Percentiles rank a stretch among this genome's conserved stretches.
Conservation (phyloP, 2,113 vertebrate genomes). For the Forbesichthys papilliferus region DNA sequence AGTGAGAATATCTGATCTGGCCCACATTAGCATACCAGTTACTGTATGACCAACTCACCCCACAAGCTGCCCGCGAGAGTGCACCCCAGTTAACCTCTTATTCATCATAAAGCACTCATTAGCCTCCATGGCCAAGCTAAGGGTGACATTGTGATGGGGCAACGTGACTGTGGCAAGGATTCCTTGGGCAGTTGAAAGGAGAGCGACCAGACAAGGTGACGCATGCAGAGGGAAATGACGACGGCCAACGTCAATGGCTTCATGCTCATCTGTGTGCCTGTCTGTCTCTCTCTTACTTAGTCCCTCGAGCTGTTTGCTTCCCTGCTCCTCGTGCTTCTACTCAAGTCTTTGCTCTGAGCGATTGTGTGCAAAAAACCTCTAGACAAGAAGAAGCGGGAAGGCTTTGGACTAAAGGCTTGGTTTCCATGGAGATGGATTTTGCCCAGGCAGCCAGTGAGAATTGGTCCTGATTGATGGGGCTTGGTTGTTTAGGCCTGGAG, state of each 20-base stretch:
- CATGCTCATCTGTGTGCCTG: background rate
- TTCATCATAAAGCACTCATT: conserved; percentile 51
- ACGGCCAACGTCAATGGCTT: background rate
- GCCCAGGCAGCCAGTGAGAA: conserved; percentile 60
- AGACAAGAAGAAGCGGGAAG: conserved; percentile 60
- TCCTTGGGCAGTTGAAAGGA: background rate
- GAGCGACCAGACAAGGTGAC: too few relatives aligned
- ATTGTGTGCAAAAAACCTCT: conserved; percentile 50
- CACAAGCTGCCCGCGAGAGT: conserved; percentile 5
- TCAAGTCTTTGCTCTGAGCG: conserved; percentile 32
- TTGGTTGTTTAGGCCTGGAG: conserved; percentile 38
- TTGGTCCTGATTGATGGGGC: conserved; percentile 66
- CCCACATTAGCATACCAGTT: conserved; percentile 2
- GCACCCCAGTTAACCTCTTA: conserved; percentile 52
- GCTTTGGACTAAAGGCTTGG: conserved; percentile 54
- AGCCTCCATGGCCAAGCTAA: conserved; percentile 14
- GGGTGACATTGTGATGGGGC: conserved; percentile 1
- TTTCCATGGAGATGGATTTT: conserved; percentile 68
- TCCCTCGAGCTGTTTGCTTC: background rate
- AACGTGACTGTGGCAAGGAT: conserved; percentile 22
- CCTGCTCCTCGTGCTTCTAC: too few relatives aligned
- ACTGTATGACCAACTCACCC: conserved; percentile 12
- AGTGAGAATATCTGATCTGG: too few relatives aligned
- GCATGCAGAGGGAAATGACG: too few relatives aligned
- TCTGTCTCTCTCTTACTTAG: background rate